phyloP scores from a whole-genome alignment of 2,888 invertebrate species.

The Euzetes globulus region DNA sequence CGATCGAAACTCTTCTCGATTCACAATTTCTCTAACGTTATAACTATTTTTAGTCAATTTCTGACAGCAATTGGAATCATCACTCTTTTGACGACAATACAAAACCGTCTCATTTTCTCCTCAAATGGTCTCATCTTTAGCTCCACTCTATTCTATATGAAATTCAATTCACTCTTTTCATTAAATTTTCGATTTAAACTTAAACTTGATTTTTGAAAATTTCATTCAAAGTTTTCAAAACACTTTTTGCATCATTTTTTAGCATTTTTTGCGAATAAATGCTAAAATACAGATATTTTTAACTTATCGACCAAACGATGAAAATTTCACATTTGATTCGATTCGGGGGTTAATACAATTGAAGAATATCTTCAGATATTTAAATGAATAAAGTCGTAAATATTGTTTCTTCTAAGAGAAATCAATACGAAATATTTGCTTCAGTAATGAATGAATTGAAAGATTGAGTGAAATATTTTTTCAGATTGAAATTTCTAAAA shows the following conservation, averaged over 20 bases:
- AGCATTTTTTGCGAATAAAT: no score
- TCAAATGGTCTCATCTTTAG: background rate
- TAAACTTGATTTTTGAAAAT: background rate
- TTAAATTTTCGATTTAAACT: no score
- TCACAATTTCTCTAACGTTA: conserved; percentile 6
- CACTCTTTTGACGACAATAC: conserved; percentile 1
- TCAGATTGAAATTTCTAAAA: background rate
- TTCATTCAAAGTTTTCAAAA: background rate
- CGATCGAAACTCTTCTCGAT: background rate
- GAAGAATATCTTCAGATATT: no score
- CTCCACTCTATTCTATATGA: background rate
- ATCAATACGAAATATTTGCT: background rate
- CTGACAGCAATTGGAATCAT: conserved; percentile 13
- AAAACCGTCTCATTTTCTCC: conserved; percentile 11
- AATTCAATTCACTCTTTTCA: no score
- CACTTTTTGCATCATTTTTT: no score
- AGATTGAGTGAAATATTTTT: background rate
- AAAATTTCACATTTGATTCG: no score
- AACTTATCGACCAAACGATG: no score
- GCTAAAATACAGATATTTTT: no score
- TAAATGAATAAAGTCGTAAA: no score
- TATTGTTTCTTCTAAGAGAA: no score
- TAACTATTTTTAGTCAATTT: conserved; percentile 17
- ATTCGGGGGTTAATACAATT: no score
- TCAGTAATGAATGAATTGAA: background rate